Evolutionary conservation across 37 sponge, comb jelly and placozoan genomes (phyloP).

Genomic region (Halisarca cf. caerulea): DNA sequence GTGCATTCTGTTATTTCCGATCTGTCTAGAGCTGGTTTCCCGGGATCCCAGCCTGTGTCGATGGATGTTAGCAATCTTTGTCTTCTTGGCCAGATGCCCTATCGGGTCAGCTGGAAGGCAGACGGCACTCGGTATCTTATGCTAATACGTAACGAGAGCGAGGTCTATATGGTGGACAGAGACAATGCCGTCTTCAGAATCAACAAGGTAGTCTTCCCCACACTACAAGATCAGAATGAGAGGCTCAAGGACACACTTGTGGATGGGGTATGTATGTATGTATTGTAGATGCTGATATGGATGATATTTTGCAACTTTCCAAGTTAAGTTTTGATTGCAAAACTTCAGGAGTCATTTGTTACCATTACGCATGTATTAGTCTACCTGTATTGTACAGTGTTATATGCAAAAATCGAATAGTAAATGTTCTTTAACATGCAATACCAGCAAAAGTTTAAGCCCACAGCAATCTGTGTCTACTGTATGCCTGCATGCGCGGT

Average conservation of each 20-base stretch:
- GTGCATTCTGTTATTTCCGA: background rate
- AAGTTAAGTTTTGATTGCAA: no score
- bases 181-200: slow-evolving; percentile 82
- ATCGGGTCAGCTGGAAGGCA: slow-evolving; percentile 98
- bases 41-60: slow-evolving; percentile 95
- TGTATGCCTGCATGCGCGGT: no score
- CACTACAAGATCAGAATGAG: slow-evolving; percentile 27
- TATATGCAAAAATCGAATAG: no score
- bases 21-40: slow-evolving; percentile 73
- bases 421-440: no score
- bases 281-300: no score
- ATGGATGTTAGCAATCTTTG: slow-evolving; percentile 82
- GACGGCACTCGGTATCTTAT: slow-evolving; percentile 96
- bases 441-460: no score
- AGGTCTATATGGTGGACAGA: slow-evolving; percentile 88
- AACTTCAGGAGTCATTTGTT: no score
- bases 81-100: slow-evolving; percentile 67
- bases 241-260: slow-evolving; percentile 78
- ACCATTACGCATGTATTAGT: no score
- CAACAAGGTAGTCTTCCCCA: slow-evolving; percentile 64
- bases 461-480: no score
- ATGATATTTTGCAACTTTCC: no score
- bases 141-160: slow-evolving; percentile 58
- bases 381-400: no score
- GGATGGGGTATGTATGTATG: slow-evolving; percentile 84